A percentile compares a stretch with the other conserved stretches of the same genome.
Conservation (phyloP, 2,888 invertebrate species). For the Cataglyphis rosenhaueri region DNA sequence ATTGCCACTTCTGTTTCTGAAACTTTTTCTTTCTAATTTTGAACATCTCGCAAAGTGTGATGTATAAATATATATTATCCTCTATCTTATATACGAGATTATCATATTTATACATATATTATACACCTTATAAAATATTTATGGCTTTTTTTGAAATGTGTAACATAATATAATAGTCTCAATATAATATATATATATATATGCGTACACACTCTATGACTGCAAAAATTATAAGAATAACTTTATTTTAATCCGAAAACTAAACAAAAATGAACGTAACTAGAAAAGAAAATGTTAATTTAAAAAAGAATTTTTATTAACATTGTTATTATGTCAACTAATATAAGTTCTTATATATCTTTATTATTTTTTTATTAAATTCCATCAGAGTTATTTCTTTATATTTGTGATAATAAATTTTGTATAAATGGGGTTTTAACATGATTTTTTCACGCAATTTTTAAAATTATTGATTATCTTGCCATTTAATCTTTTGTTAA, state of each 20-base stretch:
- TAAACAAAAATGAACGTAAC: background rate
- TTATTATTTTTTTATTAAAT: slow-evolving; percentile 13
- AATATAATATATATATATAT: background rate
- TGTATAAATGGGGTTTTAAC: background rate
- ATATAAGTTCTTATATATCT: background rate
- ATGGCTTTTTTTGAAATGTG: no score
- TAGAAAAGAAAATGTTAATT: slow-evolving; percentile 7
- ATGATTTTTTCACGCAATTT: background rate
- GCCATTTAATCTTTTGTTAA: background rate
- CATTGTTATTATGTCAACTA: background rate
- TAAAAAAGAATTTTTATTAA: background rate
- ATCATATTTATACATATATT: background rate
- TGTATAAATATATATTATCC: background rate
- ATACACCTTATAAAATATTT: background rate
- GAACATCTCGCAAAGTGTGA: background rate
- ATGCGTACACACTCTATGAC: background rate
- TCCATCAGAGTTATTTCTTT: background rate
- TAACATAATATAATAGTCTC: background rate
- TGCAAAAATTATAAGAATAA: background rate
- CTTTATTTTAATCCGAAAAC: background rate
- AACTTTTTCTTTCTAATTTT: slow-evolving; percentile 8
- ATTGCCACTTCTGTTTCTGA: background rate
- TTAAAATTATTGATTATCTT: slow-evolving; percentile 12
- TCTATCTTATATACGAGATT: background rate
- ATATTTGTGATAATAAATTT: background rate